These are phyloP conservation scores for Propithecus coquereli DNA, from an alignment of 2,113 vertebrate genomes.

Conservation along the genomic window DNA sequence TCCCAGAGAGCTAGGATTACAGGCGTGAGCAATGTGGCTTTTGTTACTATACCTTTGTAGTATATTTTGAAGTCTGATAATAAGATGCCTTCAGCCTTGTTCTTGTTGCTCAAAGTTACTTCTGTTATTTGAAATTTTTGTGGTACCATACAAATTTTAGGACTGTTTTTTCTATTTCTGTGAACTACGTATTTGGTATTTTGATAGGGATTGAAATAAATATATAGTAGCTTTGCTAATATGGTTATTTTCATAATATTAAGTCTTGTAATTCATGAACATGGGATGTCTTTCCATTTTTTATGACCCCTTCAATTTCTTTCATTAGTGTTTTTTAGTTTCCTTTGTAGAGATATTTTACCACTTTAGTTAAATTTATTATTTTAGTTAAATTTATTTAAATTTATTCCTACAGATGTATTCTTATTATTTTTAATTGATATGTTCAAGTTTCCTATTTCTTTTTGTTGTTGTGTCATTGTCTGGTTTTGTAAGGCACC, in stretches of 20 bases:
- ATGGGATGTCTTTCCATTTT: background rate
- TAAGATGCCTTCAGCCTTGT: background rate
- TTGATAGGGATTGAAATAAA: background rate
- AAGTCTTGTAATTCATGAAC: background rate
- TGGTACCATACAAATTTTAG: background rate
- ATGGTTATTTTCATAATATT: background rate
- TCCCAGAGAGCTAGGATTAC: no score
- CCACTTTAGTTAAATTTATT: background rate
- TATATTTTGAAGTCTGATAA: background rate
- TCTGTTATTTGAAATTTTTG: background rate
- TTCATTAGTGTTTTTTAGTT: background rate
- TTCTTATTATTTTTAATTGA: background rate
- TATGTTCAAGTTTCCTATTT: background rate
- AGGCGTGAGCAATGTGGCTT: background rate
- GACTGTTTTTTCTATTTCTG: background rate
- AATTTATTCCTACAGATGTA: background rate
- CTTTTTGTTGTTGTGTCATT: background rate
- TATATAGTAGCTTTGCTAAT: background rate
- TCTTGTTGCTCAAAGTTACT: background rate
- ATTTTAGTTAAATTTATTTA: no score
- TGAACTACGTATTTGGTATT: background rate
- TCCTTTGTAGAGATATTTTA: background rate
- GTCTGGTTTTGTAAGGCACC: no score
- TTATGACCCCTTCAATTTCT: background rate
- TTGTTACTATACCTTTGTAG: background rate